Conservation (phyloP, 1,140 invertebrate genomes). For the Choristoneura fumiferana region DNA sequence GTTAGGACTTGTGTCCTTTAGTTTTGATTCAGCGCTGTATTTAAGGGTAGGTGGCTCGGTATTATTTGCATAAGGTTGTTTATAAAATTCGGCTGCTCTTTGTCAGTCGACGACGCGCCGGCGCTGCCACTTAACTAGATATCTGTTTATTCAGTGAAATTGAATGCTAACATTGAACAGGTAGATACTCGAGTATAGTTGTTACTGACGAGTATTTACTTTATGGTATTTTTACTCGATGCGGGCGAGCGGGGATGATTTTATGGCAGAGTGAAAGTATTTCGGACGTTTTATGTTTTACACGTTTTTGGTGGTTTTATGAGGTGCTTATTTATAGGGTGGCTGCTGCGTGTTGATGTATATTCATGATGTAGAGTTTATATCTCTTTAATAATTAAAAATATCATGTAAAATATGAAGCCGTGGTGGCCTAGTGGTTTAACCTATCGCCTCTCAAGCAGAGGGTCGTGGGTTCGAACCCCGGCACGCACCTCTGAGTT, state of each 20-base stretch:
- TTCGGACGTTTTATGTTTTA: slow-evolving; percentile 14
- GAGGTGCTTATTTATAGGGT: slow-evolving; percentile 1
- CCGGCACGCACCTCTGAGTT: too few species aligned
- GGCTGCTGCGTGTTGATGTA: too few species aligned
- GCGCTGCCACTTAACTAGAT: slow-evolving; percentile 19
- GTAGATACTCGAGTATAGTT: slow-evolving; percentile 3
- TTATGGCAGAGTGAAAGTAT: slow-evolving; percentile 13
- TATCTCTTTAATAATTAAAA: too few species aligned
- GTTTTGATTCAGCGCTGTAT: not conserved
- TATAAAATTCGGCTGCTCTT: slow-evolving; percentile 17
- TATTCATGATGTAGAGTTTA: too few species aligned
- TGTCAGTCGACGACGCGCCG: slow-evolving; percentile 5
- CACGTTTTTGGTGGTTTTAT: slow-evolving; percentile 9
- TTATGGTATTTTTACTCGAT: slow-evolving; percentile 13
- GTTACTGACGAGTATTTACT: slow-evolving; percentile 7
- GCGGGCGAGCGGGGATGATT: slow-evolving; percentile 6
- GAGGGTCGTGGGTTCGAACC: too few species aligned
- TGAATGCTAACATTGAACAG: slow-evolving; percentile 3
- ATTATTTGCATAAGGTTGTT: slow-evolving; percentile 14
- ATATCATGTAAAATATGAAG: too few species aligned
- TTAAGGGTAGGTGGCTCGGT: slow-evolving; percentile 10
- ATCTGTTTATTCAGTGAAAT: slow-evolving; percentile 19
- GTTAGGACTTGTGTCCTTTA: not conserved
- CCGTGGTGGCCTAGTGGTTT: too few species aligned
- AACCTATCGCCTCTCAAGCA: too few species aligned